Conservation (phyloP, 2,797 vertebrate genomes). For the Alca torda region DNA sequence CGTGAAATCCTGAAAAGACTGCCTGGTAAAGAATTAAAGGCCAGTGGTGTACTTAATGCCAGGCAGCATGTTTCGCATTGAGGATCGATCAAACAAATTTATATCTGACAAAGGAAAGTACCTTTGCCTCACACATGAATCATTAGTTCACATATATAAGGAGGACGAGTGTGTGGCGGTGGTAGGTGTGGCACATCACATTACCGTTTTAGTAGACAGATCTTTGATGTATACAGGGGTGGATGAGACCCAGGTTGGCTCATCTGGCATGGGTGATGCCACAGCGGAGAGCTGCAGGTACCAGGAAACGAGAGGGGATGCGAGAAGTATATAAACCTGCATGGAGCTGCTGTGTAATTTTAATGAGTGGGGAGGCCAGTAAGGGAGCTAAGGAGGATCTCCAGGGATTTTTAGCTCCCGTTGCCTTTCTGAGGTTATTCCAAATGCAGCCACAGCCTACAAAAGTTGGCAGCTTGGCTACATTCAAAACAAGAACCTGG, state of each 20-base stretch:
- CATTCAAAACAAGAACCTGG: background rate
- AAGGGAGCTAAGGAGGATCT: background rate
- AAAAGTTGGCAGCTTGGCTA: background rate
- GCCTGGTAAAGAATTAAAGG: background rate
- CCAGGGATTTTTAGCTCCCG: background rate
- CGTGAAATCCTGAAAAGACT: background rate
- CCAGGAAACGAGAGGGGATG: accelerated
- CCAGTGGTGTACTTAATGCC: background rate
- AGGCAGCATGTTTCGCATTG: background rate
- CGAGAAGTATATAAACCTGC: background rate
- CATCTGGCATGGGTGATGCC: background rate
- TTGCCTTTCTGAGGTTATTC: background rate
- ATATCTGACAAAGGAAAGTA: background rate
- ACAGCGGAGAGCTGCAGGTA: background rate
- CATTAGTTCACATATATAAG: accelerated
- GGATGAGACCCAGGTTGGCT: background rate
- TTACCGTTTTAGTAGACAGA: background rate
- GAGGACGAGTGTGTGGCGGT: background rate
- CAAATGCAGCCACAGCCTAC: background rate
- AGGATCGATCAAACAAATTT: background rate
- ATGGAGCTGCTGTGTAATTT: background rate
- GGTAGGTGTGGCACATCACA: accelerated
- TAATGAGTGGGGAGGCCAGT: background rate
- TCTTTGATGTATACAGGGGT: background rate
- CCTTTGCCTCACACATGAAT: background rate